Conservation (phyloP, 2,888 invertebrate species). For the Phaedon cochleariae region DNA sequence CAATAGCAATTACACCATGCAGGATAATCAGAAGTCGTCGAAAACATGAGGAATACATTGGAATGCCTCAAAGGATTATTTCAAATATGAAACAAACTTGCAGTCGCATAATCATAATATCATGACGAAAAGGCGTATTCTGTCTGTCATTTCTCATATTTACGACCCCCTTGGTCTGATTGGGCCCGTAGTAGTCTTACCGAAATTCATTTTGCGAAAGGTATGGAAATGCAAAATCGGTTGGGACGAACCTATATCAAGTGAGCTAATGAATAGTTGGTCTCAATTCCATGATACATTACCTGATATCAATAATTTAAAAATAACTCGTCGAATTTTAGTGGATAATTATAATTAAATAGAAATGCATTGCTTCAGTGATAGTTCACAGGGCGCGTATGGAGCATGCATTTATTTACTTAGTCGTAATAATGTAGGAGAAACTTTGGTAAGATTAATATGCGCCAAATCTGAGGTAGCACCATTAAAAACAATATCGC, state of each 20-base stretch:
- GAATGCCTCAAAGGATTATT: slow-evolving; percentile 8
- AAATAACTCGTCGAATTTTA: background rate
- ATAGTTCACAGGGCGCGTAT: slow-evolving; percentile 27
- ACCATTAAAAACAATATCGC: slow-evolving; percentile 20
- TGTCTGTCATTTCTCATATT: slow-evolving; percentile 19
- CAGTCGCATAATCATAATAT: background rate
- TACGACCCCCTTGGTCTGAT: slow-evolving; percentile 24
- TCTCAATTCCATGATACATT: background rate
- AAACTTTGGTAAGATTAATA: background rate
- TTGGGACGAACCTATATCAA: background rate
- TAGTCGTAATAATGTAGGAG: background rate
- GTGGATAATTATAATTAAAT: background rate
- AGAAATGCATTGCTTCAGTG: slow-evolving; percentile 29
- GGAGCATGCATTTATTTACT: slow-evolving; percentile 20
- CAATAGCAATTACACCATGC: background rate
- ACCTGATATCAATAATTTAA: background rate
- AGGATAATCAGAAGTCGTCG: background rate
- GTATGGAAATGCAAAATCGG: slow-evolving; percentile 7
- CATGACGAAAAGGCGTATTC: slow-evolving; percentile 16
- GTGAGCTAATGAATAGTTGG: background rate
- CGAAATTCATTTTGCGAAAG: slow-evolving; percentile 6
- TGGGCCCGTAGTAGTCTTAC: slow-evolving; percentile 8
- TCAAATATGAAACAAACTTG: background rate
- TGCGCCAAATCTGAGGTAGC: slow-evolving; percentile 31
- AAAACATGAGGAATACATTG: slow-evolving; percentile 24